Conservation (phyloP, 2,113 vertebrate species). For the Spea multiplicata region DNA sequence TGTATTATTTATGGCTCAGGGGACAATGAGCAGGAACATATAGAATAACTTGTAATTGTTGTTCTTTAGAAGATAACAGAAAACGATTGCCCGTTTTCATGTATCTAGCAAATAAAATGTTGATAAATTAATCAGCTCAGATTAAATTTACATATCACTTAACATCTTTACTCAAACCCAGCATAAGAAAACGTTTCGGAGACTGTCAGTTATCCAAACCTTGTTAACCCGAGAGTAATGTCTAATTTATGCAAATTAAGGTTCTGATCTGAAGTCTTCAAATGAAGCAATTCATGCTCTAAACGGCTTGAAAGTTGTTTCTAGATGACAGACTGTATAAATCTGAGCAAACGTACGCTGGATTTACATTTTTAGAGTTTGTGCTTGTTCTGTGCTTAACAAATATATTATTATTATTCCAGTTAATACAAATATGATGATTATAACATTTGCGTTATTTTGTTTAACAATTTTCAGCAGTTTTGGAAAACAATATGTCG, state of each 20-base stretch:
- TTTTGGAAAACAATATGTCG: background rate
- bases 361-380: slow-evolving; percentile 14
- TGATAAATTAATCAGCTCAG: background rate
- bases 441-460: background rate
- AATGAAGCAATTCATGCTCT: slow-evolving; percentile 38
- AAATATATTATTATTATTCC: background rate
- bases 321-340: slow-evolving; percentile 19
- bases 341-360: slow-evolving; percentile 4
- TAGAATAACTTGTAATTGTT: too few relatives aligned
- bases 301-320: slow-evolving; percentile 33
- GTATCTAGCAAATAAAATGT: background rate
- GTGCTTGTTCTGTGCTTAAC: background rate
- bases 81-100: too few relatives aligned
- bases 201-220: slow-evolving; percentile 1
- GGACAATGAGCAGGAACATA: too few relatives aligned
- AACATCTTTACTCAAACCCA: background rate
- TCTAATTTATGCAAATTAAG: slow-evolving; percentile 36
- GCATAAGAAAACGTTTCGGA: background rate
- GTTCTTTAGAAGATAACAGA: too few relatives aligned
- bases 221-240: slow-evolving; percentile 35
- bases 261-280: slow-evolving; percentile 2
- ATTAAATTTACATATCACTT: background rate
- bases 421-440: background rate
- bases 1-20: too few relatives aligned
- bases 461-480: background rate